Percentiles rank a stretch among this genome's conserved stretches.
Conservation (phyloP, 2,888 invertebrate genomes). For the Strigamia maritima region DNA sequence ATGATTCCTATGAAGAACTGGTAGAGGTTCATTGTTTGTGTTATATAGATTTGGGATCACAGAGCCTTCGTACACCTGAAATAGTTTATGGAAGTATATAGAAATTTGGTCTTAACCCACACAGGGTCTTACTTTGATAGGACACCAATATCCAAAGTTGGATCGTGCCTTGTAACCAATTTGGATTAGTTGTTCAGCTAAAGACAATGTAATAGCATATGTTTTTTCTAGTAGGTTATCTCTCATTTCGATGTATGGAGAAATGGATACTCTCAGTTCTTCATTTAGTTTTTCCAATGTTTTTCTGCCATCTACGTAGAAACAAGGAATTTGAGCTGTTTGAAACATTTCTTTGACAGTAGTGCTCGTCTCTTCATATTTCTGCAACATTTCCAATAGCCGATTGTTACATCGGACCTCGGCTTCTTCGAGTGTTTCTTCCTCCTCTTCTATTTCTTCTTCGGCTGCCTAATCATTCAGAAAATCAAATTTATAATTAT, state of each 20-base stretch:
- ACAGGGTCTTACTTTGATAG: background rate
- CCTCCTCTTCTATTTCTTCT: background rate
- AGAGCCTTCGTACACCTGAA: background rate
- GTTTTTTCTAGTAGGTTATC: background rate
- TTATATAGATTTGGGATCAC: background rate
- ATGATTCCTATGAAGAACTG: constrained; percentile 18
- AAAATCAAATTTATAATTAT: too few relatives aligned
- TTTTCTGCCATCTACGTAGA: background rate
- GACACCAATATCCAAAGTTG: constrained; percentile 26
- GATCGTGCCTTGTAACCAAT: constrained; percentile 2
- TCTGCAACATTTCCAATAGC: background rate
- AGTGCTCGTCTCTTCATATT: background rate
- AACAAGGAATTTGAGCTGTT: background rate
- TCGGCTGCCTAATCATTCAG: background rate
- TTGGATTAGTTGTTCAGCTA: background rate
- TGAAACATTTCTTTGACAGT: background rate
- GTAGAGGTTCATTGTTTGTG: background rate
- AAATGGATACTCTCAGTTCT: background rate
- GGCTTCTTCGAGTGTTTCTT: background rate
- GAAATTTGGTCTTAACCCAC: too few relatives aligned
- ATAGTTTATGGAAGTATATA: background rate
- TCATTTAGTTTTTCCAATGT: background rate
- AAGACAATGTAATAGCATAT: background rate
- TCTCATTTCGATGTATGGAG: background rate
- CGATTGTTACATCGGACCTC: background rate